A percentile compares a stretch with the other conserved stretches of the same genome.
phyloP scores from a whole-genome alignment of 2,113 vertebrate genomes.

The Forbesichthys agassizii region DNA sequence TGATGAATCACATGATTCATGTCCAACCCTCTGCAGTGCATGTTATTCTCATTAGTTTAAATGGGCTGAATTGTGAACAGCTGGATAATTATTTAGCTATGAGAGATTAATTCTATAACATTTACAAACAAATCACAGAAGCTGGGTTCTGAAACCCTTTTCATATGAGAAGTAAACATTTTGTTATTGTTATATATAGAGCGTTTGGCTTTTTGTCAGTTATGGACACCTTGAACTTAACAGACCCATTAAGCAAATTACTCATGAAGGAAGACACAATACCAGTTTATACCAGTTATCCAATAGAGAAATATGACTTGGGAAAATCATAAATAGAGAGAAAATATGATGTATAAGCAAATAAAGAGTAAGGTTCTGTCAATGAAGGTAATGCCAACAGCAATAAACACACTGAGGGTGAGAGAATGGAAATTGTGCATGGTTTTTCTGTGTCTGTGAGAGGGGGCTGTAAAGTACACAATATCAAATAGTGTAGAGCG shows the following conservation, averaged over 20 bases:
- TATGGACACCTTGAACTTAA: too few relatives aligned
- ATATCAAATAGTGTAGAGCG: not conserved
- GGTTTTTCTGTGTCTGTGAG: conserved; percentile 7
- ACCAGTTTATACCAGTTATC: too few relatives aligned
- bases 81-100: conserved; percentile 41
- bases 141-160: conserved; percentile 19
- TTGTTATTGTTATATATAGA: too few relatives aligned
- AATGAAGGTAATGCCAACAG: conserved; percentile 37
- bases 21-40: conserved; percentile 52
- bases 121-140: conserved; percentile 26
- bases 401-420: conserved; percentile 30
- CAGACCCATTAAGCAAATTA: too few relatives aligned
- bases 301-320: conserved; percentile 21
- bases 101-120: conserved; percentile 41
- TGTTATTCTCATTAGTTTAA: conserved; percentile 58
- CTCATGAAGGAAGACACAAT: too few relatives aligned
- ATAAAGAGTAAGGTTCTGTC: not conserved
- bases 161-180: conserved; percentile 20
- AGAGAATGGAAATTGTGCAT: not conserved
- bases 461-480: not conserved
- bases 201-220: too few relatives aligned
- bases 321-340: conserved; percentile 23
- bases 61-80: conserved; percentile 39
- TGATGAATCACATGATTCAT: conserved; percentile 62
- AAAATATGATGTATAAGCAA: conserved; percentile 15